Evolutionary conservation across 2,113 vertebrate genomes (phyloP), one percentile per base, ranked within the genome.

Genomic region (Alces alces): DNA sequence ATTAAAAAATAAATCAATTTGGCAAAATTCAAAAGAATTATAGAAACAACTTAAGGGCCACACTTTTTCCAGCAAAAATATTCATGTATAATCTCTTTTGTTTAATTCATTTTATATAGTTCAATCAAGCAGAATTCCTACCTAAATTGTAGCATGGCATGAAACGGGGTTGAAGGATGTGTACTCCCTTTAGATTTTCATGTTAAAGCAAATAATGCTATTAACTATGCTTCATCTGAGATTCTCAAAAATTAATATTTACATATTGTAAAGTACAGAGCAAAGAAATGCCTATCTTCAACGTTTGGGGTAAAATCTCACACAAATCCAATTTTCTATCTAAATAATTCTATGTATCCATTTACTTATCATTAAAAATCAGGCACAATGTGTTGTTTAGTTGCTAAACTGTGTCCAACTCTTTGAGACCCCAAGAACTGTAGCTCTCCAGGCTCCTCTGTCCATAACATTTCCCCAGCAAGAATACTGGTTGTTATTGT

Each of bases 111-210:
- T 79, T 70, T 80, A 6, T 27, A 66, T 15, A 36, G 36, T 1
- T 7, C 5, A 73, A 8, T 50, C 17, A 28, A 23, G 1, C 5
- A 54, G 36, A n/a, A 12, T 3, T 52, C 28, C 9, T 55, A 33
- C 36, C 9, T 52, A 12, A 1, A 12, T 1, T 9, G 5, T 36
- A 45, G 1, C 10, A 43, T 8, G 15, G 7, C 2, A 16, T 52
- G 10, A 43, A 76, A 39, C 3, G 12, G 5, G 3, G 1, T n/a
- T 28, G 25, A 9, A 14, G 0, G 7, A 23, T 8, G 39, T 16
- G 3, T 15, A 16, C 5, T 54, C 45, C 9, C 5, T 91, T 61
- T 39, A 57, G 7, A 47, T 0, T 2, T 87, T 52, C 33, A 73
- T 28, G 21, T 61, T n/a, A 78, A 55, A 88, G 5, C 2, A 55